Conservation (phyloP, 1,140 invertebrate species). For the Leptinotarsa defecta region DNA sequence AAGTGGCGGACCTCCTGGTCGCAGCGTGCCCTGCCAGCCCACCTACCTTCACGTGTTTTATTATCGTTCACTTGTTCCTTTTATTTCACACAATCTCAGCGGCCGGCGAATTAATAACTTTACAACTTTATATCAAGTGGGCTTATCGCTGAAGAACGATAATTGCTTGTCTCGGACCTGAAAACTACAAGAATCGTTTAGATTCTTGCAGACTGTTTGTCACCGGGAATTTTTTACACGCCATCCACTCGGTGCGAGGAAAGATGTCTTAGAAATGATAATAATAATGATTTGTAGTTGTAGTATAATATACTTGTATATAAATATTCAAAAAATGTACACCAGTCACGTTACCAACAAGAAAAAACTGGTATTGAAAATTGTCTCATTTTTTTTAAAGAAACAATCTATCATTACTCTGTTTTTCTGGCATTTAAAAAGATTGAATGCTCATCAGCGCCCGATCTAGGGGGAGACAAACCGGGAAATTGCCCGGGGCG, state of each 20-base stretch:
- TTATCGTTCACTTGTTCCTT: conserved; percentile 47
- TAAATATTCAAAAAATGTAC: no score
- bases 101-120: conserved; percentile 35
- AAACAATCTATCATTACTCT: no score
- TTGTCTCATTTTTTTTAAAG: no score
- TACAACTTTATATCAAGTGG: conserved; percentile 38
- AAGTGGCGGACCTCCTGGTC: conserved; percentile 54
- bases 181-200: conserved; percentile 25
- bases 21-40: conserved; percentile 45
- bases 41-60: conserved; percentile 46
- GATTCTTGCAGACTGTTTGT: conserved; percentile 11
- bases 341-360: no score
- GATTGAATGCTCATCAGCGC: no score
- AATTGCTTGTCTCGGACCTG: conserved; percentile 24
- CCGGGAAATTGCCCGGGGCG: no score
- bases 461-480: no score
- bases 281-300: no score
- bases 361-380: no score
- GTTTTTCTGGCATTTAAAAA: no score
- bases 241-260: neutral
- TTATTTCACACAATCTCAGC: conserved; percentile 44
- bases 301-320: no score
- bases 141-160: conserved; percentile 34
- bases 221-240: neutral
- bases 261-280: neutral